Conservation (phyloP, 2,888 invertebrate species). For the Pristionchus entomophagus region DNA sequence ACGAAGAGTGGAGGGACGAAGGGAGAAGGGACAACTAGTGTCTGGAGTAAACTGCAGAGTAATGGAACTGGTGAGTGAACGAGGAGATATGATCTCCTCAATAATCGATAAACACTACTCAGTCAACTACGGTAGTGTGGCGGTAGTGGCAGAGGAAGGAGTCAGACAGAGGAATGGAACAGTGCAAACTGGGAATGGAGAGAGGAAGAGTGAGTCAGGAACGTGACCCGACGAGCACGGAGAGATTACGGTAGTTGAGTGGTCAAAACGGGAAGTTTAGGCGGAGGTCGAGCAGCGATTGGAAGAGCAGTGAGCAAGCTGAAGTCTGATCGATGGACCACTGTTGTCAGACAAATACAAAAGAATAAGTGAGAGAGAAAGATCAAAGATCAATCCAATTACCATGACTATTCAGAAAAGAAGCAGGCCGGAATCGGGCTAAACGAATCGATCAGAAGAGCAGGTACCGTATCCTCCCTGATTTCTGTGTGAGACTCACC, state of each 20-base stretch:
- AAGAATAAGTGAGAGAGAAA: conserved; percentile 68
- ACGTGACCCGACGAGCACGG: neutral
- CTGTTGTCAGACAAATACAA: conserved; percentile 70
- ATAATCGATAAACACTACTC: neutral
- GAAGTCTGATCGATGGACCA: conserved; percentile 64
- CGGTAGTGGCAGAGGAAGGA: conserved; percentile 5
- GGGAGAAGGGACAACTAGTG: neutral
- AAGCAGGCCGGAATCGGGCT: conserved; percentile 71
- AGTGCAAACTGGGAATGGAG: neutral
- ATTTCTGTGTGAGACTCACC: neutral
- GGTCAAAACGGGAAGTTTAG: neutral
- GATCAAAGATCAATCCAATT: neutral
- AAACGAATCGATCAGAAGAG: conserved; percentile 74
- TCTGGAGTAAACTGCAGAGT: conserved; percentile 28
- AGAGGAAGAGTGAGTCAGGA: conserved; percentile 32
- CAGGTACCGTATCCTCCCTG: conserved; percentile 21
- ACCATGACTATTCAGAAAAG: conserved; percentile 59
- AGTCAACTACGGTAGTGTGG: conserved; percentile 46
- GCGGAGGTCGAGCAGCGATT: conserved; percentile 14
- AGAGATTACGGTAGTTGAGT: neutral
- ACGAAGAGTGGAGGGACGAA: neutral
- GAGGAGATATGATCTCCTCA: neutral
- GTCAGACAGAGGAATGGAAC: neutral
- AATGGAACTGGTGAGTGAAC: conserved; percentile 36
- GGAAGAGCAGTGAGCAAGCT: conserved; percentile 37